Evolutionary conservation across 2,888 invertebrate species (phyloP).

Genomic region (Daptonema setosum): DNA sequence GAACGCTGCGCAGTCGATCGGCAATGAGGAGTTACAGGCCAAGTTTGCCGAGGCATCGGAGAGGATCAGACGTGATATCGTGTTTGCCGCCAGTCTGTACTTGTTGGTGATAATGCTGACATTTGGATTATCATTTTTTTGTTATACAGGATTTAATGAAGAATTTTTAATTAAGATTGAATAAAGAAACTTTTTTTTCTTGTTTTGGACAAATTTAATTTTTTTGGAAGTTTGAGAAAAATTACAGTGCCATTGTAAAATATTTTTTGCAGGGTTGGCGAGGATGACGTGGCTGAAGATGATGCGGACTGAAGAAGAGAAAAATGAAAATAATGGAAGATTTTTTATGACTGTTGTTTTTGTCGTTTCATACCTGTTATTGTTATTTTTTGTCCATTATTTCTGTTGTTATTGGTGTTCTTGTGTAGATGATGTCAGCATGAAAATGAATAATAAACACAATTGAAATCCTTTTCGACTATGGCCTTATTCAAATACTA

Average conservation of each 20-base stretch:
- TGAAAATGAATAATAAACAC: background rate
- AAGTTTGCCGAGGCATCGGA: slow-evolving; percentile 31
- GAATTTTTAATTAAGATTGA: no score
- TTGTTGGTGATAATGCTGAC: no score
- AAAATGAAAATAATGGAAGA: background rate
- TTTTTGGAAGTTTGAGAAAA: no score
- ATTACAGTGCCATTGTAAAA: background rate
- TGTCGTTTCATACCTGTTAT: background rate
- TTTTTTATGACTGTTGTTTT: background rate
- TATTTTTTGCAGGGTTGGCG: background rate
- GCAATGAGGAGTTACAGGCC: slow-evolving; percentile 18
- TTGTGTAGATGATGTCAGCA: no score
- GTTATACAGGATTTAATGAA: no score
- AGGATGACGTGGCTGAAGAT: background rate
- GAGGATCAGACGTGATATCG: slow-evolving; percentile 82
- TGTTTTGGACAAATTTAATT: no score
- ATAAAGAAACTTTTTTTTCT: no score
- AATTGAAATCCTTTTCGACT: background rate
- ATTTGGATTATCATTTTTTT: no score
- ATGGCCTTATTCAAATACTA: background rate
- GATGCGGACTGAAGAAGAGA: background rate
- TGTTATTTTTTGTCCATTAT: background rate
- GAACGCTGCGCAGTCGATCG: slow-evolving; percentile 85
- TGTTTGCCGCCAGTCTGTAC: slow-evolving; percentile 96
- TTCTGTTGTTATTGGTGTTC: background rate